phyloP scores from a whole-genome alignment of 2,113 vertebrate species.

The Gambusia affinis region DNA sequence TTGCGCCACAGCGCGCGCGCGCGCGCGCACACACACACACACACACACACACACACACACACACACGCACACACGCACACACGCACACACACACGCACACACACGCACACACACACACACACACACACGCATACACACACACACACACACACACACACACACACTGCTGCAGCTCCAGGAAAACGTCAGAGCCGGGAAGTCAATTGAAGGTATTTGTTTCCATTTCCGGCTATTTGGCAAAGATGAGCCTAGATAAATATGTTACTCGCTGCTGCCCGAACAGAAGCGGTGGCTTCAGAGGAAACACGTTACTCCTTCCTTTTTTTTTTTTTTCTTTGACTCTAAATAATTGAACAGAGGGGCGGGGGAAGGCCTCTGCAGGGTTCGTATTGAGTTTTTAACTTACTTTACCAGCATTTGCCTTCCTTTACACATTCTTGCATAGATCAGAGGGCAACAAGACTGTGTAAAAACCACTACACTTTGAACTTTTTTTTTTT shows the following conservation, averaged over 20 bases:
- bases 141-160: constrained; percentile 11
- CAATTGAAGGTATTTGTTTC: constrained; percentile 77
- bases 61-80: constrained; percentile 13
- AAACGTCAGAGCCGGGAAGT: constrained; percentile 59
- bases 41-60: no score
- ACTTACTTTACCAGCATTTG: constrained; percentile 69
- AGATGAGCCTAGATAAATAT: constrained; percentile 77
- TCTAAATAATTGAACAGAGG: constrained; percentile 83
- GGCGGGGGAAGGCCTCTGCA: constrained; percentile 71
- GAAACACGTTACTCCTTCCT: constrained; percentile 65
- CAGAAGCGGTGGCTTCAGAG: constrained; percentile 62
- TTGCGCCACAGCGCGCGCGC: constrained; percentile 36
- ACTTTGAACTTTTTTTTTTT: constrained; percentile 65
- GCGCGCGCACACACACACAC: no score
- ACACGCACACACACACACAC: constrained; percentile 10
- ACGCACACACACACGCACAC: constrained; percentile 9
- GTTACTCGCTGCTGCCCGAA: constrained; percentile 66
- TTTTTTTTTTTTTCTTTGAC: constrained; percentile 75
- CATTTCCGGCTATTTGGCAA: constrained; percentile 77
- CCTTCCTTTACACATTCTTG: constrained; percentile 47
- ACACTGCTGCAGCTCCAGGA: constrained; percentile 26
- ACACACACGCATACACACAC: constrained; percentile 11
- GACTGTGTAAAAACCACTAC: constrained; percentile 42
- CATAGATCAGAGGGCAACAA: constrained; percentile 64
- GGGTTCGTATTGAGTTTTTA: constrained; percentile 77